A percentile compares a stretch with the other conserved stretches of the same genome.
These are phyloP conservation scores for Xestoiulus laeticollis DNA, from an alignment of 2,888 invertebrate genomes.

Conservation along the genomic window DNA sequence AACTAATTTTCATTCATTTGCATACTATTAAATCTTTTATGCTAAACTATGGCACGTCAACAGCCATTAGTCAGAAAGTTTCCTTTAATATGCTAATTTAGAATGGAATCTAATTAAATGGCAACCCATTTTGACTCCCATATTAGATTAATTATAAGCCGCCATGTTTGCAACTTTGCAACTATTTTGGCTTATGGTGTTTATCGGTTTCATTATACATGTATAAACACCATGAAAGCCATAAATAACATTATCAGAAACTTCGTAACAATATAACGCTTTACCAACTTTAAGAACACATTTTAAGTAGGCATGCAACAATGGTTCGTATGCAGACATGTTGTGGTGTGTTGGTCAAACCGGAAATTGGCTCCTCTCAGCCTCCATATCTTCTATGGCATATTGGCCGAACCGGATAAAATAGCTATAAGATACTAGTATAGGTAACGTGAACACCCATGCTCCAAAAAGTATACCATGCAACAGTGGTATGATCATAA, in stretches of 20 bases:
- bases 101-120: constrained; percentile 14
- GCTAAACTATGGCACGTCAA: constrained; percentile 21
- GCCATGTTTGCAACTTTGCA: background rate
- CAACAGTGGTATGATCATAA: too few relatives aligned
- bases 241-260: background rate
- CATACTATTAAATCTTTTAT: constrained; percentile 34
- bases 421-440: too few relatives aligned
- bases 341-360: too few relatives aligned
- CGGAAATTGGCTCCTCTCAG: too few relatives aligned
- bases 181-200: background rate
- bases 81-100: constrained; percentile 37
- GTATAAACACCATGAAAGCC: background rate
- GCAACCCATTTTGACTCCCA: constrained; percentile 24
- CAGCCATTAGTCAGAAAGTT: constrained; percentile 33
- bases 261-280: background rate
- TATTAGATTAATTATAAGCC: constrained; percentile 15
- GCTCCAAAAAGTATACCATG: too few relatives aligned
- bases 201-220: too few relatives aligned
- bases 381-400: too few relatives aligned
- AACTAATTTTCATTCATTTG: constrained; percentile 17
- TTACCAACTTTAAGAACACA: background rate
- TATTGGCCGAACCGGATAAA: too few relatives aligned
- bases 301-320: background rate
- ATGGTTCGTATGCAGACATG: too few relatives aligned
- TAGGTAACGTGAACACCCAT: too few relatives aligned